A percentile compares a stretch with the other conserved stretches of the same genome.
These are phyloP conservation scores for Blastomussa wellsi DNA, from an alignment of 92 coral and sea anemone species.

Conservation along the genomic window DNA sequence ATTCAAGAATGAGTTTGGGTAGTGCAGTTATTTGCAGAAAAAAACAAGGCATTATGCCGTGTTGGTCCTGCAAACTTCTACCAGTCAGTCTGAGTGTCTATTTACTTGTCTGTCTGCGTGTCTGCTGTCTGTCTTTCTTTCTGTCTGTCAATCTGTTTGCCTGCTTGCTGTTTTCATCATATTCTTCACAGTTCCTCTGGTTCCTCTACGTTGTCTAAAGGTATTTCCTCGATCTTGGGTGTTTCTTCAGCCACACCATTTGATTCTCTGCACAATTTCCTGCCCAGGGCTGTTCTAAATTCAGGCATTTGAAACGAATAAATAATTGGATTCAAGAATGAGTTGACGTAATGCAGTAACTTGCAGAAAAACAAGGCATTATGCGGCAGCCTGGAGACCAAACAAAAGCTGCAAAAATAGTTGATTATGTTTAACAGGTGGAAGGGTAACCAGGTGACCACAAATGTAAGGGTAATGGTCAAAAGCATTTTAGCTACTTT, in stretches of 20 bases:
- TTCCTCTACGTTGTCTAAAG: slow-evolving; percentile 40
- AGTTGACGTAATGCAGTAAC: slow-evolving; percentile 74
- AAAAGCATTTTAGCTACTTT: slow-evolving; percentile 71
- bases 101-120: background rate
- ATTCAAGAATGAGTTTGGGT: no score
- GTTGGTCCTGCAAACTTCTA: no score
- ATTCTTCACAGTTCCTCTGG: slow-evolving; percentile 6
- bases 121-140: background rate
- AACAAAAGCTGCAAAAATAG: slow-evolving; percentile 59
- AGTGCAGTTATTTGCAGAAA: no score
- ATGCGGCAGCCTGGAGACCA: slow-evolving; percentile 37
- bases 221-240: slow-evolving; percentile 60
- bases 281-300: slow-evolving; percentile 50
- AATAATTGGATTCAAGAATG: slow-evolving; percentile 70
- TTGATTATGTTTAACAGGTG: slow-evolving; percentile 68
- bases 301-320: slow-evolving; percentile 80
- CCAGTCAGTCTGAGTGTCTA: background rate
- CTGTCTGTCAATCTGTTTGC: background rate
- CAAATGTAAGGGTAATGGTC: slow-evolving; percentile 61
- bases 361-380: slow-evolving; percentile 67
- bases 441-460: slow-evolving; percentile 79
- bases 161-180: background rate
- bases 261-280: slow-evolving; percentile 39
- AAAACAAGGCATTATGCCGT: no score
- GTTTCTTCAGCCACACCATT: slow-evolving; percentile 49